Conservation (phyloP, 2,797 vertebrate genomes). For the Anguilla anguilla region DNA sequence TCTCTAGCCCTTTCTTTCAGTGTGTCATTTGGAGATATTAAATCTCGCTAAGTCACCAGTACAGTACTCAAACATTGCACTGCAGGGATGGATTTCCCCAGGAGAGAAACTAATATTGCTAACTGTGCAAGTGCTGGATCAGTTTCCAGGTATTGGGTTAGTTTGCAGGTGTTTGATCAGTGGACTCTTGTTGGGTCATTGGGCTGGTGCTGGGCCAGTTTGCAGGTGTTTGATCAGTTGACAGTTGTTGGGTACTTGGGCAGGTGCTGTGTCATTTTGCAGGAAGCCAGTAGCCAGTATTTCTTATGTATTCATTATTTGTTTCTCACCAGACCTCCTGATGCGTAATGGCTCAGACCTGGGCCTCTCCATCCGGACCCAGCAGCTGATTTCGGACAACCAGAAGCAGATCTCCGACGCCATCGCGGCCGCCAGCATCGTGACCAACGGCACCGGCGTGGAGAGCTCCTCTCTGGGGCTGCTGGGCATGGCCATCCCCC, state of each 20-base stretch:
- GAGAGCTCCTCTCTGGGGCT: constrained; percentile 90
- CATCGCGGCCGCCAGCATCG: constrained; percentile 95
- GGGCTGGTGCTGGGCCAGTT: not conserved
- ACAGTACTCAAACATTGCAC: no score
- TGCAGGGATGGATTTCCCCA: not conserved
- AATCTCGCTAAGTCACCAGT: not conserved
- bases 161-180: not conserved
- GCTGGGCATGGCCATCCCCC: constrained; percentile 87
- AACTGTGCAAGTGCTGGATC: not conserved
- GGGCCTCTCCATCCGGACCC: constrained; percentile 91
- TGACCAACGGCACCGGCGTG: constrained; percentile 94
- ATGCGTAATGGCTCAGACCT: constrained; percentile 95
- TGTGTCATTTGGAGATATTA: not conserved
- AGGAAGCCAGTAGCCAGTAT: not conserved
- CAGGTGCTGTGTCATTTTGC: not conserved
- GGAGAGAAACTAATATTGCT: not conserved
- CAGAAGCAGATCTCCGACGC: constrained; percentile 98
- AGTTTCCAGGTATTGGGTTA: not conserved
- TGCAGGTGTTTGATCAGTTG: not conserved
- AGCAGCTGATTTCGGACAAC: constrained; percentile 93
- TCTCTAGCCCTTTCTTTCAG: no score
- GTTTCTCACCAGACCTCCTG: constrained; percentile 79
- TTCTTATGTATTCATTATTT: not conserved
- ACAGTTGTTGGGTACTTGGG: not conserved
- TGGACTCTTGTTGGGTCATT: not conserved